Base-by-base conservation (phyloP, 2,888 invertebrate species). In the Phengaris arion region DNA sequence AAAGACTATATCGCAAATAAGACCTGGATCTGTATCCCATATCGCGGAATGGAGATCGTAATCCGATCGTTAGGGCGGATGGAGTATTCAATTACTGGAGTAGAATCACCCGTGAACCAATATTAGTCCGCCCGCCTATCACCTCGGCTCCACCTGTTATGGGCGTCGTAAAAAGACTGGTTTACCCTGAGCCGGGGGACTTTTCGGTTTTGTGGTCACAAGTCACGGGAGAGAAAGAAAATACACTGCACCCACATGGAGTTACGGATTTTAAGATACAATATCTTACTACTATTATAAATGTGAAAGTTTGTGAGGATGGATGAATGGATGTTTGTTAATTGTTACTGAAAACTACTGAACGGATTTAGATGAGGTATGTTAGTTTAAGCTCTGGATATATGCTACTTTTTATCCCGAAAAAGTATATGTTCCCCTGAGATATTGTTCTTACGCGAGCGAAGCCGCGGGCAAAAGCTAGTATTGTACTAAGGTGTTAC, bases 91-190 rank as follows among this genome's bases (percentile, higher is more conserved):
- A 84, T 85, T 84, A 72, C 72, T 22, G 52, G 12, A 72, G 72
- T 72, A 72, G 35, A 72, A 72, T 72, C 52, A 84, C 80, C 76
- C 59, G 59, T 52, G 77, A 78, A 79, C 79, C 79, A 77, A 82
- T 81, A 82, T 80, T 78, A 77, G 79, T 77, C 77, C 76, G 78
- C 72, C 75, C 76, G 77, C 74, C 79, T 78, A 79, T 80, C 79
- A 79, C 79, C 79, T 78, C 76, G 76, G 77, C 79, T 79, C 80
- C 80, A 77, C 74, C 69, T 78, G 78, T 78, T 79, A 80, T 75
- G 72, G 77, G 76, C 59, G 74, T 84, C 85, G 83, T 86, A 86
- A 86, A 86, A 80, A 80, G 83, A 79, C 77, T 79, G 83, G 81
- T 83, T 83, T 83, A 83, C 83, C 82, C 82, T 79, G 79, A 81